Evolutionary conservation across 2,888 invertebrate species (phyloP).

Genomic region (Ochropleura plecta): DNA sequence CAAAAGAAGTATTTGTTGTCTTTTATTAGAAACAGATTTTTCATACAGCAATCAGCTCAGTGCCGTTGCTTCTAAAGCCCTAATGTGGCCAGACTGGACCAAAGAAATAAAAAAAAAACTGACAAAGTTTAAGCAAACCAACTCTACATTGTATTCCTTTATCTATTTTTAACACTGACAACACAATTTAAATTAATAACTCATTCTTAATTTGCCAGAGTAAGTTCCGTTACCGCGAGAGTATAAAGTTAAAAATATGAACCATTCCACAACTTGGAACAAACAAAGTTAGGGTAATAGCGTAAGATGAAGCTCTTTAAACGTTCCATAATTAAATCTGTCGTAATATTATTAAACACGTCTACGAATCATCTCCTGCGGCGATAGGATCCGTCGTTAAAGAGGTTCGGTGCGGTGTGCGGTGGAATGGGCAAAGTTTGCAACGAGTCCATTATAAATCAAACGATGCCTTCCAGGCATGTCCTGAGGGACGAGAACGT

Average conservation of each 20-base stretch:
- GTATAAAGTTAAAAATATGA: slow-evolving; percentile 63
- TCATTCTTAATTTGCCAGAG: slow-evolving; percentile 25
- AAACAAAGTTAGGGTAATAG: slow-evolving; percentile 82
- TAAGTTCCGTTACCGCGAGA: slow-evolving; percentile 38
- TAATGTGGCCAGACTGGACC: not conserved
- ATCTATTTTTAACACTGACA: not conserved
- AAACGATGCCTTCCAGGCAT: slow-evolving; percentile 90
- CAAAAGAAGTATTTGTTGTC: no score
- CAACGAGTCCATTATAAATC: slow-evolving; percentile 91
- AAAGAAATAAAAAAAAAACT: not conserved
- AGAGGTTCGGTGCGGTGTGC: slow-evolving; percentile 87
- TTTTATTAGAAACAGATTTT: not conserved
- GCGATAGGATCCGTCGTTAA: slow-evolving; percentile 89
- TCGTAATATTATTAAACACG: slow-evolving; percentile 90
- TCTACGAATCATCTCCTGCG: slow-evolving; percentile 90
- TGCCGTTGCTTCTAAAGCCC: not conserved
- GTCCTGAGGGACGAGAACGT: slow-evolving; percentile 88
- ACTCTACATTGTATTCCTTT: not conserved
- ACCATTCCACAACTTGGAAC: slow-evolving; percentile 73
- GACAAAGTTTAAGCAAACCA: not conserved
- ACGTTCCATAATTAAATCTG: slow-evolving; percentile 90
- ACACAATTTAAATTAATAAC: not conserved
- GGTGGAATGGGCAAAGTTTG: slow-evolving; percentile 89
- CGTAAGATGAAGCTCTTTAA: slow-evolving; percentile 85
- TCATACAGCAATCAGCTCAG: not conserved